A percentile compares a stretch with the other conserved stretches of the same genome.
Evolutionary conservation across 2,113 vertebrate genomes (phyloP).

Genomic region (Mirounga angustirostris): DNA sequence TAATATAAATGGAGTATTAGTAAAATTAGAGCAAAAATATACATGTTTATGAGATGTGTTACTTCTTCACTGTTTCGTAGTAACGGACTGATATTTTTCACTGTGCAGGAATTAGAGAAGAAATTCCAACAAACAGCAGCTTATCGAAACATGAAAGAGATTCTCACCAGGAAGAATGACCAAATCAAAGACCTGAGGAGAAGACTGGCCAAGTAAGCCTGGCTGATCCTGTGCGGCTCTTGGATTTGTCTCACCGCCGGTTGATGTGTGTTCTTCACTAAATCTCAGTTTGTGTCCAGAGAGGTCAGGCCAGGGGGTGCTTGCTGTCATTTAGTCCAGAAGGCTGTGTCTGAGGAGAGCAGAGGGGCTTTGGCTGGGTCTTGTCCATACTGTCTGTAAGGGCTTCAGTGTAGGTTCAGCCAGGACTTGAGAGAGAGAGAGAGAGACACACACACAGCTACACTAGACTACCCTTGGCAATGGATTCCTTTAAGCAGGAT

Average conservation of each 20-base stretch:
- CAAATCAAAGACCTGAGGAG: conserved; percentile 96
- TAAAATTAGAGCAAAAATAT: background rate
- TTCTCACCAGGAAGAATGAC: conserved; percentile 97
- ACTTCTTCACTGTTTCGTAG: background rate
- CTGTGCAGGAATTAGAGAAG: conserved; percentile 94
- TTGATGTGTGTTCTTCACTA: background rate
- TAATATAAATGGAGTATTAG: background rate
- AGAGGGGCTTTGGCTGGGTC: background rate
- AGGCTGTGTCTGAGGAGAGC: background rate
- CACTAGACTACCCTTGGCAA: fast-evolving
- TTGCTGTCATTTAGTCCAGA: background rate
- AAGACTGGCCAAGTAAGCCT: conserved; percentile 92
- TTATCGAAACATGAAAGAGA: conserved; percentile 98
- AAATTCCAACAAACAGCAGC: conserved; percentile 98
- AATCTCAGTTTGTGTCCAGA: background rate
- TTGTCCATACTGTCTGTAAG: fast-evolving
- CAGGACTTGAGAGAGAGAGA: too few relatives aligned
- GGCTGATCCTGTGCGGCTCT: too few relatives aligned
- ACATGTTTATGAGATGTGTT: background rate
- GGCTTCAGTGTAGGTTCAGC: background rate
- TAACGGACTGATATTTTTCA: background rate
- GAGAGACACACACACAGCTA: background rate
- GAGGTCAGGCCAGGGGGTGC: background rate
- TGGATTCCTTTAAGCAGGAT: background rate
- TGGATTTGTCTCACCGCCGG: background rate